Evolutionary conservation across 2,113 vertebrate species (phyloP).

Genomic region (Charadrius vociferus): DNA sequence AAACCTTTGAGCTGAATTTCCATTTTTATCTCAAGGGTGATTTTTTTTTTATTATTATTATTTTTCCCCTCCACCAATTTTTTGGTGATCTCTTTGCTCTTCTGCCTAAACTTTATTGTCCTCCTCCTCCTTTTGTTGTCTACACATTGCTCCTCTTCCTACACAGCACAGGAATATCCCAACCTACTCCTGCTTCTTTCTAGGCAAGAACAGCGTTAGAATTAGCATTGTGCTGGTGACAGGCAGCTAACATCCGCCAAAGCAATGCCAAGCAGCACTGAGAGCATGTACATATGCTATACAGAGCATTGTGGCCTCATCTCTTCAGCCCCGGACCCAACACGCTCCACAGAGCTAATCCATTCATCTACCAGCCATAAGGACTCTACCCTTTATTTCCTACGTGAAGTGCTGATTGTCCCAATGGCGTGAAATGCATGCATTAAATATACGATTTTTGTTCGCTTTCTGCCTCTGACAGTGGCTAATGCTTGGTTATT

Average conservation of each 20-base stretch:
- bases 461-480: not conserved
- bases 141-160: constrained; percentile 32
- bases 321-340: not conserved
- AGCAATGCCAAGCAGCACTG: not conserved
- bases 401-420: not conserved
- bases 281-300: fast-evolving
- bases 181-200: not conserved
- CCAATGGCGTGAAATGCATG: not conserved
- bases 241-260: not conserved
- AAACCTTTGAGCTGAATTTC: not conserved
- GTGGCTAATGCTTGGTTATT: not conserved
- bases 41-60: not conserved
- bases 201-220: not conserved
- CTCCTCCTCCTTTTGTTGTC: constrained; percentile 25
- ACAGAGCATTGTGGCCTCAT: not conserved
- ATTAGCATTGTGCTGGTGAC: constrained; percentile 4
- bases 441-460: not conserved
- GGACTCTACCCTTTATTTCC: not conserved
- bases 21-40: not conserved
- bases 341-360: not conserved
- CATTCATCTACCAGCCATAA: not conserved
- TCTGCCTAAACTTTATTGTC: constrained; percentile 19
- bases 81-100: not conserved
- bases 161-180: constrained; percentile 45
- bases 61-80: not conserved